Evolutionary conservation across 2,113 vertebrate species (phyloP).

Genomic region (Eidolon helvum): DNA sequence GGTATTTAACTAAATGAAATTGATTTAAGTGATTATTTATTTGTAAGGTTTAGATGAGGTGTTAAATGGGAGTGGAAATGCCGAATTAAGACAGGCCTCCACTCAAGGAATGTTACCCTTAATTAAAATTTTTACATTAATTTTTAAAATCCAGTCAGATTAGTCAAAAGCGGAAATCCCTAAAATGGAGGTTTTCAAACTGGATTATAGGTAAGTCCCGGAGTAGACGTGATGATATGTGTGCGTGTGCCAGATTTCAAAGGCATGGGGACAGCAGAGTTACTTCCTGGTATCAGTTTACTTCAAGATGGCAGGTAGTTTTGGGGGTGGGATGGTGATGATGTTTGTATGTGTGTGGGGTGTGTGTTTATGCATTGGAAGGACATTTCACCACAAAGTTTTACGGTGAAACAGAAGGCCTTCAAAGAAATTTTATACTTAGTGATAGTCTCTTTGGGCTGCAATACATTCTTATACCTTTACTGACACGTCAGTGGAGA

Average conservation of each 20-base stretch:
- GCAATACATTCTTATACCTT: not conserved
- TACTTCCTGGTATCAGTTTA: not conserved
- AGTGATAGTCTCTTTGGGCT: not conserved
- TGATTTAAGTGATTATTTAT: not conserved
- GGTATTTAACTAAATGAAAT: conserved; percentile 13
- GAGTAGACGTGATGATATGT: not conserved
- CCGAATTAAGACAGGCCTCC: not conserved
- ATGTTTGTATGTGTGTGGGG: not conserved
- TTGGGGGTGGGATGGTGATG: not conserved
- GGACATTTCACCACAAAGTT: not conserved
- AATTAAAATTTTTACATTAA: not conserved
- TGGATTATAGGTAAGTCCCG: not conserved
- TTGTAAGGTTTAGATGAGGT: not conserved
- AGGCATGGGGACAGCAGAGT: not conserved
- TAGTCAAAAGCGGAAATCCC: conserved; percentile 10
- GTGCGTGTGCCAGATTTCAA: not conserved
- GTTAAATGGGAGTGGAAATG: not conserved
- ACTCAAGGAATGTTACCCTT: not conserved
- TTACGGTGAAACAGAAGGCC: not conserved
- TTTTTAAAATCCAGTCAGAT: conserved; percentile 6
- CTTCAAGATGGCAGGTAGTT: not conserved
- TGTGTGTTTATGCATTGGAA: not conserved
- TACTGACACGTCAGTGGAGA: not conserved
- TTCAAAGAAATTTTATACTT: not conserved
- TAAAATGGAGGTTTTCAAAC: not conserved